Evolutionary conservation across 2,113 vertebrate species (phyloP).

Genomic region (Shinisaurus crocodilurus): DNA sequence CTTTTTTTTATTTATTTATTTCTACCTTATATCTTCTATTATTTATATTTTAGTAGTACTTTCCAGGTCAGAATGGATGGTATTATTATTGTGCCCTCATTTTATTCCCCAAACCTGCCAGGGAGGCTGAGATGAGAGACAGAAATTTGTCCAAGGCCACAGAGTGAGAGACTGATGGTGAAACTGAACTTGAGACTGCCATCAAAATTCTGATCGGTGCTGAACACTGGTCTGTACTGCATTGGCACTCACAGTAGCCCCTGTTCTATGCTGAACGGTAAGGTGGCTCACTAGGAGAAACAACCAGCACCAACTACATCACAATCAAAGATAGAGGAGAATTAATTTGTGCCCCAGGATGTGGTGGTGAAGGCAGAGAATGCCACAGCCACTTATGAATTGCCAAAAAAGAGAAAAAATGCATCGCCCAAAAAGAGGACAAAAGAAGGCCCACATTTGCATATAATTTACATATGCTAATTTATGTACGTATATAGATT

Average conservation of each 20-base stretch:
- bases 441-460: too few species aligned
- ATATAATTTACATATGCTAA: too few species aligned
- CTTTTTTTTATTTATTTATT: neutral
- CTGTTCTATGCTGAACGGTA: neutral
- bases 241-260: neutral
- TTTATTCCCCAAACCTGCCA: neutral
- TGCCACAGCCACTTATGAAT: too few species aligned
- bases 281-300: neutral
- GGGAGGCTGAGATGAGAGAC: neutral
- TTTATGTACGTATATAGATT: too few species aligned
- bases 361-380: neutral
- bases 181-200: neutral
- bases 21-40: neutral
- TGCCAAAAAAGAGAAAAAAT: too few species aligned
- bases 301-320: neutral
- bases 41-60: neutral
- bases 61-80: neutral
- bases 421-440: too few species aligned
- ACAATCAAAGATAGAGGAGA: neutral
- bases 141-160: neutral
- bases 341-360: neutral
- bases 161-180: neutral
- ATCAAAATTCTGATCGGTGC: neutral
- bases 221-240: neutral
- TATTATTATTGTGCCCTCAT: neutral